A percentile compares a stretch with the other conserved stretches of the same genome.
Conservation (phyloP, 2,113 vertebrate species). For the Rattus norvegicus region GRCr8 NC_086029.1:56449001-56449500, state of each 20-base stretch:
- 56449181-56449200: slow-evolving; percentile 83
- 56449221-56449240: slow-evolving; percentile 69
- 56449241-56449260: slow-evolving; percentile 71
- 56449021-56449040: slow-evolving; percentile 66
- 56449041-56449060: slow-evolving; percentile 61
- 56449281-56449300: slow-evolving; percentile 72
- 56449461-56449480: slow-evolving; percentile 52
- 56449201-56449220: slow-evolving; percentile 78
- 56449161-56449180: slow-evolving; percentile 84
- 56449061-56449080: slow-evolving; percentile 27
- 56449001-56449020: slow-evolving; percentile 65
- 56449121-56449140: slow-evolving; percentile 76
- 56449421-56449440: slow-evolving; percentile 53
- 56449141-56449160: slow-evolving; percentile 83
- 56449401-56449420: slow-evolving; percentile 56
- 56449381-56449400: slow-evolving; percentile 23
- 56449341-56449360: slow-evolving; percentile 57
- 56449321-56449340: neutral
- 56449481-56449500: slow-evolving; percentile 64
- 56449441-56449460: slow-evolving; percentile 59
- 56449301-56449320: slow-evolving; percentile 66
- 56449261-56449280: slow-evolving; percentile 64
- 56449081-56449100: slow-evolving; percentile 17
- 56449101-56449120: slow-evolving; percentile 66
- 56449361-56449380: slow-evolving; percentile 57